Percentiles rank a stretch among this genome's conserved stretches.
Evolutionary conservation across 2,888 invertebrate species (phyloP).

Genomic region (Amphiduros pacificus): DNA sequence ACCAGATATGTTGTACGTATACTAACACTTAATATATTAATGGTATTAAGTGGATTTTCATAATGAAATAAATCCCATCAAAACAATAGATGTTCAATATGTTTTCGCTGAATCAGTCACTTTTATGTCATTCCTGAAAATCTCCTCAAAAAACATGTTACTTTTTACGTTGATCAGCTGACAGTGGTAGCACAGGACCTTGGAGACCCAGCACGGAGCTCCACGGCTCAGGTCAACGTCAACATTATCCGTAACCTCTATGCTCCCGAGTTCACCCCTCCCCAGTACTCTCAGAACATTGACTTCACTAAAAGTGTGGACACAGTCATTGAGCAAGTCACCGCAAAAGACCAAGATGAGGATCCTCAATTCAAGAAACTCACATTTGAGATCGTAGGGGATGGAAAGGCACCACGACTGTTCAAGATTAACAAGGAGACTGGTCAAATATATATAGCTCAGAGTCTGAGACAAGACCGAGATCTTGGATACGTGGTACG

Average conservation of each 20-base stretch:
- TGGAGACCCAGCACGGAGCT: constrained; percentile 30
- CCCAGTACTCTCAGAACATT: constrained; percentile 21
- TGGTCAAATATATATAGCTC: constrained; percentile 28
- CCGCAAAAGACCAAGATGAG: constrained; percentile 40
- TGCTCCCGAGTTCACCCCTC: constrained; percentile 33
- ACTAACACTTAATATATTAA: no score
- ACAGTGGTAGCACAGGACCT: constrained; percentile 38
- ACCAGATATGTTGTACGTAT: constrained; percentile 24
- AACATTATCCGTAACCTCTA: constrained; percentile 36
- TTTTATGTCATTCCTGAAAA: no score
- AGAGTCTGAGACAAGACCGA: constrained; percentile 30
- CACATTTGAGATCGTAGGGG: constrained; percentile 31
- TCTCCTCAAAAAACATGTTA: no score
- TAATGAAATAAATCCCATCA: background rate
- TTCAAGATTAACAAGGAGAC: constrained; percentile 25
- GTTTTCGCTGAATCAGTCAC: no score
- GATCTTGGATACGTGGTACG: constrained; percentile 33
- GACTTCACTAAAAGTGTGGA: constrained; percentile 21
- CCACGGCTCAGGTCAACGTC: constrained; percentile 37
- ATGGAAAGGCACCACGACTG: constrained; percentile 27
- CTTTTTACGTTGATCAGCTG: constrained; percentile 31
- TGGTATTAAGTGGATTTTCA: background rate
- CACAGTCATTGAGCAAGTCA: constrained; percentile 29
- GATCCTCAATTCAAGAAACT: constrained; percentile 32
- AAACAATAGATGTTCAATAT: no score